Percentiles rank a stretch among this genome's conserved stretches.
Conservation (phyloP, 1,140 invertebrate species). For the Amphibalanus amphitrite region DNA sequence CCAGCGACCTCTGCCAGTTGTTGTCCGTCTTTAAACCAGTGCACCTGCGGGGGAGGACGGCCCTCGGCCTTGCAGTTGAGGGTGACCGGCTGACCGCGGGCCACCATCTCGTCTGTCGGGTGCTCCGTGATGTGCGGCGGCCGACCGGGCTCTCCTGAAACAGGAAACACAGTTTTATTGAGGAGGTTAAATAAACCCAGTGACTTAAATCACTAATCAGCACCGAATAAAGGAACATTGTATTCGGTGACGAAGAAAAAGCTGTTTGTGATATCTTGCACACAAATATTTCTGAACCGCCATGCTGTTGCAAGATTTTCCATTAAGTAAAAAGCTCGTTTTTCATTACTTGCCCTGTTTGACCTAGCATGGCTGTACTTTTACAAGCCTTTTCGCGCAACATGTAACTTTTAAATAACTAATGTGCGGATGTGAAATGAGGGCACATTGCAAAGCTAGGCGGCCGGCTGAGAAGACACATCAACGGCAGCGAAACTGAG, state of each 20-base stretch:
- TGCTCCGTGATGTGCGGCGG: not conserved
- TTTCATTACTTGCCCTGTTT: too few relatives aligned
- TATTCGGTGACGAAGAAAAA: too few relatives aligned
- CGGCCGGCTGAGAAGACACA: not conserved
- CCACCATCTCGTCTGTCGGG: not conserved
- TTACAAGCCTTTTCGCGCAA: not conserved
- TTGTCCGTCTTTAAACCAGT: not conserved
- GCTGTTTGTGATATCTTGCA: too few relatives aligned
- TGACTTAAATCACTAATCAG: too few relatives aligned
- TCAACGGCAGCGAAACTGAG: not conserved
- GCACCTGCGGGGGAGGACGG: not conserved
- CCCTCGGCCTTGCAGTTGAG: slow-evolving; percentile 2
- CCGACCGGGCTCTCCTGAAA: not conserved
- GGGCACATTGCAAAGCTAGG: not conserved
- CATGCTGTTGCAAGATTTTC: too few relatives aligned
- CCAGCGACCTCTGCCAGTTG: not conserved
- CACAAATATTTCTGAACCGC: too few relatives aligned
- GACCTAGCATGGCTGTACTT: too few relatives aligned
- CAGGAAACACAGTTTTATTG: too few relatives aligned
- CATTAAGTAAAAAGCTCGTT: too few relatives aligned
- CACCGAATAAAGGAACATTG: too few relatives aligned
- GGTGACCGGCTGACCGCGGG: not conserved
- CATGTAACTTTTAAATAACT: too few relatives aligned
- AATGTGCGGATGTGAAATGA: not conserved
- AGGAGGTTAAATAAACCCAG: too few relatives aligned